phyloP scores from a whole-genome alignment of 2,888 invertebrate genomes.

The Sussaba pulchella region DNA sequence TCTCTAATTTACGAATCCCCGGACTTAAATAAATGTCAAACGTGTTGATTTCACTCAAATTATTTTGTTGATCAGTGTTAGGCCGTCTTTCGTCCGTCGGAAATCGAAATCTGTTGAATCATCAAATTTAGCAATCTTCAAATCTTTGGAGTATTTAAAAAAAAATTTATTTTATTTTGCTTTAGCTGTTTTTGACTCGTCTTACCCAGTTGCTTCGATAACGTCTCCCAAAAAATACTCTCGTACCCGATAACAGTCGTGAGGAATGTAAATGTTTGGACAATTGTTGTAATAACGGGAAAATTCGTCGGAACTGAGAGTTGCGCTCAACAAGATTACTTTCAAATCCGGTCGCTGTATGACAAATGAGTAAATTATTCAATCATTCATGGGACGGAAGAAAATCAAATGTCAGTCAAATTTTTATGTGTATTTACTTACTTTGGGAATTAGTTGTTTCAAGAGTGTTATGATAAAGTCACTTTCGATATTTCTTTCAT shows the following conservation, averaged over 20 bases:
- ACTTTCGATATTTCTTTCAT: conserved; percentile 93
- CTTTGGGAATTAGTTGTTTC: conserved; percentile 87
- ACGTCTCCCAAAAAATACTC: conserved; percentile 94
- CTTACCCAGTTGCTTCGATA: conserved; percentile 85
- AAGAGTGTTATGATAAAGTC: conserved; percentile 95
- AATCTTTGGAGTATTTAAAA: neutral
- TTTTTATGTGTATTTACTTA: conserved; percentile 69
- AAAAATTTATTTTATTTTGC: neutral
- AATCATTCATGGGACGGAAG: conserved; percentile 32
- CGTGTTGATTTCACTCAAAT: conserved; percentile 71
- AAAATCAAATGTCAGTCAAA: neutral
- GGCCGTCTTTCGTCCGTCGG: conserved; percentile 73
- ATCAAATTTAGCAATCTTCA: neutral
- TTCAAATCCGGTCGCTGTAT: conserved; percentile 89
- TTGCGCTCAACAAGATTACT: conserved; percentile 97
- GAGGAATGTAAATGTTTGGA: conserved; percentile 92
- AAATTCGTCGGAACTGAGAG: conserved; percentile 93
- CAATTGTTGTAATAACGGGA: conserved; percentile 91
- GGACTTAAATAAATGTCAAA: conserved; percentile 83
- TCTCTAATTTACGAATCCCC: conserved; percentile 77
- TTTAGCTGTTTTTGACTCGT: neutral
- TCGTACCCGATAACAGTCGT: conserved; percentile 93
- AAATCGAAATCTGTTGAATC: conserved; percentile 75
- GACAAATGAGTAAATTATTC: conserved; percentile 35
- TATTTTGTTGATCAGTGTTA: conserved; percentile 74